Base-by-base conservation (phyloP, 2,113 vertebrate species). In the Odobenus rosmarus region DNA sequence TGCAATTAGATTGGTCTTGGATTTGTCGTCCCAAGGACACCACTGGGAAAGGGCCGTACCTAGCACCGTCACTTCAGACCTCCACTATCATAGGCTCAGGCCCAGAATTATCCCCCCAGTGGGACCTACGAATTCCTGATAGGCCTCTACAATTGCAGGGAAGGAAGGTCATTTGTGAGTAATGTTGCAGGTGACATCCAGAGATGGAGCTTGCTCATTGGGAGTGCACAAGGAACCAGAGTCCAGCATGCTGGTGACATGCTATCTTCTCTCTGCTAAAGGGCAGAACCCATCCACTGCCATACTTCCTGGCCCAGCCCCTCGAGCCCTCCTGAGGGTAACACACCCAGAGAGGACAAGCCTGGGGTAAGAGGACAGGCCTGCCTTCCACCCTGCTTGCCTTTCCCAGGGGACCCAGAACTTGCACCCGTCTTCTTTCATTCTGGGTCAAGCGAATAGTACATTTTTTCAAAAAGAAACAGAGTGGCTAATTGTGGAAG, bases 171-270 rank as follows among this genome's bases (percentile, higher is more conserved):
- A 23, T 5, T 61, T 42, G 8, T 62, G 76, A 77, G 83, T 46
- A 59, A 23, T 16, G 7, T 74, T 24, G 15, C 76, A 42, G 23
- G 55, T 24, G 39, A 64, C 12, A 46, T 28, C 91, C 31, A 8
- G 71, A 74, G n/a, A 53, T 12, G n/a, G 57, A 64, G 12, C 18
- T 39, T 39, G 9, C 19, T 39, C 19, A 24, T 13, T 1, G 3
- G 36, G 49, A 5, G 1, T 16, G 31, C 9, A 11, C n/a, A 1
- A 1, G 2, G 55, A 31, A 62, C 19, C 2, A 1, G 28, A 31
- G 7, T 84, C 61, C 28, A 15, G 36, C 8, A 26, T 9, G 21
- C 67, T 24, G 6, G 8, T 13, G 23, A 88, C 53, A 67, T 28
- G 12, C 15, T 72, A 2, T 28, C 9, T 51, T 90, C 51, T 26